Percentiles rank a stretch among this genome's conserved stretches.
Conservation (phyloP, 2,113 vertebrate species). For the Naja naja region DNA sequence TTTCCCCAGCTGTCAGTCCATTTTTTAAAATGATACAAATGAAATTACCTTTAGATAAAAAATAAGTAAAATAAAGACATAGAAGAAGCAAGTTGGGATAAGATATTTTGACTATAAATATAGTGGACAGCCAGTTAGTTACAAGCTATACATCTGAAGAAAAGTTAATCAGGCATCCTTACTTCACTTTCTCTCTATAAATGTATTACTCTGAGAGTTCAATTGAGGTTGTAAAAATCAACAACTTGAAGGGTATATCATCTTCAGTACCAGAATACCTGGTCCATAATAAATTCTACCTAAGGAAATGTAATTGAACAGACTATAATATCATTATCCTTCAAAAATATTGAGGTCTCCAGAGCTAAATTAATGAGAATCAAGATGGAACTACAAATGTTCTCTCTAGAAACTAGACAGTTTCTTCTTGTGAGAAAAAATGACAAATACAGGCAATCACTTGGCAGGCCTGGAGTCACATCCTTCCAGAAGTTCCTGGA, state of each 20-base stretch:
- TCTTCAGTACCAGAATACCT: neutral
- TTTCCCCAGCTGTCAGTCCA: neutral
- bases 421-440: neutral
- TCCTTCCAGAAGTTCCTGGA: neutral
- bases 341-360: neutral
- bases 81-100: neutral
- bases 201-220: neutral
- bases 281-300: neutral
- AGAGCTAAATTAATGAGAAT: neutral
- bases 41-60: neutral
- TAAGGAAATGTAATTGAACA: neutral
- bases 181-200: neutral
- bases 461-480: neutral
- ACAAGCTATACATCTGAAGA: neutral
- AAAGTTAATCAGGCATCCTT: neutral
- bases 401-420: neutral
- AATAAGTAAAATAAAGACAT: neutral
- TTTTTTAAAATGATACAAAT: neutral
- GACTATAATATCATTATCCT: neutral
- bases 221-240: neutral
- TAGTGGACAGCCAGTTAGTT: neutral
- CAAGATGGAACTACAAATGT: neutral
- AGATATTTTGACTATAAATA: neutral
- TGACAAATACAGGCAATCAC: neutral
- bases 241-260: neutral